phyloP scores from a whole-genome alignment of 1,140 invertebrate species.

The Apis cerana region DNA sequence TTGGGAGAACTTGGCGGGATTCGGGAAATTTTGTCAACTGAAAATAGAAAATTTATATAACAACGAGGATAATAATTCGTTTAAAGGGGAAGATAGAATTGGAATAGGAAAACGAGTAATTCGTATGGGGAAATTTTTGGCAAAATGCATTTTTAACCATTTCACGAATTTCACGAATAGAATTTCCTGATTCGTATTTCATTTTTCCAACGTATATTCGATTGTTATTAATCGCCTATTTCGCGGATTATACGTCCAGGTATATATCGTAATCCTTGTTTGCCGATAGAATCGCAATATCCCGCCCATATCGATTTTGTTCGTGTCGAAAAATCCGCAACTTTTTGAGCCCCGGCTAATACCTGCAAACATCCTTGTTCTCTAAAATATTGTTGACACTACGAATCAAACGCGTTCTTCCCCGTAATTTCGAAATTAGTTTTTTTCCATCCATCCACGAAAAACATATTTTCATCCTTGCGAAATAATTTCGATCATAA shows the following conservation, averaged over 20 bases:
- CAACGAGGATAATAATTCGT: too few species aligned
- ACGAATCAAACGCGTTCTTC: not conserved
- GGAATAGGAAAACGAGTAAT: too few species aligned
- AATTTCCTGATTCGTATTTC: conserved; percentile 17
- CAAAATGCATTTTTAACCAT: not conserved
- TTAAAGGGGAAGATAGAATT: too few species aligned
- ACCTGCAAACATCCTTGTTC: not conserved
- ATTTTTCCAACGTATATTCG: conserved; percentile 1
- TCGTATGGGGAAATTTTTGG: not conserved
- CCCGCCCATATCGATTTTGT: conserved; percentile 15
- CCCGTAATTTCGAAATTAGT: not conserved
- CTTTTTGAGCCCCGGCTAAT: conserved; percentile 2
- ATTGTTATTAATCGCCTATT: conserved; percentile 52
- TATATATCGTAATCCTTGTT: conserved; percentile 40
- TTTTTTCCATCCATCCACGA: not conserved
- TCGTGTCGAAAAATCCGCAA: conserved; percentile 1
- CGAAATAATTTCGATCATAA: not conserved
- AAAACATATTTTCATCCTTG: not conserved
- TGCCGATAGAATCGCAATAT: conserved; percentile 46
- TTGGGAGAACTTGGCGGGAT: not conserved
- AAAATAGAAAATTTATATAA: too few species aligned
- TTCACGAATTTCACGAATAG: conserved; percentile 16
- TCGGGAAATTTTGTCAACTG: too few species aligned
- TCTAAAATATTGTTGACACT: not conserved
- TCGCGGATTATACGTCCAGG: conserved; percentile 38